Conservation (phyloP, 2,113 vertebrate genomes). For the Psittacula cyanocephala region DNA sequence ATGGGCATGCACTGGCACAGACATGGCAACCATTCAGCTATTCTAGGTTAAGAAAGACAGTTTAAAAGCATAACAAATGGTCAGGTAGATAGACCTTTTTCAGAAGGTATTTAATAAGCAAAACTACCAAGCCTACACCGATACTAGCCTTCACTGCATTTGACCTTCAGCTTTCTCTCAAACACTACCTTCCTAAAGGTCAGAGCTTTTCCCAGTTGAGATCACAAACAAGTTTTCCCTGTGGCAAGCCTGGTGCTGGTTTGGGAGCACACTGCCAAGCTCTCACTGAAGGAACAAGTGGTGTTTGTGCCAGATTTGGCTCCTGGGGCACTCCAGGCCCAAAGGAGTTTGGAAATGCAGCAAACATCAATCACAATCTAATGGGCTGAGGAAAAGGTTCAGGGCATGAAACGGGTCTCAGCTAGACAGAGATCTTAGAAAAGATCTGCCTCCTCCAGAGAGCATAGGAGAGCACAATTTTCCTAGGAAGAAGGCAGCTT, state of each 20-base stretch:
- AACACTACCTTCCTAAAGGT: neutral
- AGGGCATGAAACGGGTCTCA: neutral
- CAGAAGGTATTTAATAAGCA: neutral
- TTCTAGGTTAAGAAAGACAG: neutral
- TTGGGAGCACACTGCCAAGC: neutral
- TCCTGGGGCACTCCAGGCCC: neutral
- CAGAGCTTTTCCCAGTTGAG: conserved; percentile 11
- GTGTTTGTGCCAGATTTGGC: neutral
- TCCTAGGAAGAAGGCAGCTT: neutral
- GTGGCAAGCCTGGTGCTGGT: conserved; percentile 16
- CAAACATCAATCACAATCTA: neutral
- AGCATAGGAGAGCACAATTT: neutral
- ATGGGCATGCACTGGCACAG: accelerated
- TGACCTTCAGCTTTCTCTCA: neutral
- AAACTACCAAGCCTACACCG: neutral
- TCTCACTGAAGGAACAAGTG: neutral
- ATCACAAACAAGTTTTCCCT: neutral
- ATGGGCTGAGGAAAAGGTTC: neutral
- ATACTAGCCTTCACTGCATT: neutral
- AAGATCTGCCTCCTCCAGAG: neutral
- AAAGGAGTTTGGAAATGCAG: neutral
- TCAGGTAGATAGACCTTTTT: neutral
- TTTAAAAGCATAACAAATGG: neutral
- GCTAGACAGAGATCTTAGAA: neutral
- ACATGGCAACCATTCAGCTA: neutral